These are phyloP conservation scores for Myrmophylax atrothorax DNA, from an alignment of 2,113 vertebrate species.

Conservation along the genomic window DNA sequence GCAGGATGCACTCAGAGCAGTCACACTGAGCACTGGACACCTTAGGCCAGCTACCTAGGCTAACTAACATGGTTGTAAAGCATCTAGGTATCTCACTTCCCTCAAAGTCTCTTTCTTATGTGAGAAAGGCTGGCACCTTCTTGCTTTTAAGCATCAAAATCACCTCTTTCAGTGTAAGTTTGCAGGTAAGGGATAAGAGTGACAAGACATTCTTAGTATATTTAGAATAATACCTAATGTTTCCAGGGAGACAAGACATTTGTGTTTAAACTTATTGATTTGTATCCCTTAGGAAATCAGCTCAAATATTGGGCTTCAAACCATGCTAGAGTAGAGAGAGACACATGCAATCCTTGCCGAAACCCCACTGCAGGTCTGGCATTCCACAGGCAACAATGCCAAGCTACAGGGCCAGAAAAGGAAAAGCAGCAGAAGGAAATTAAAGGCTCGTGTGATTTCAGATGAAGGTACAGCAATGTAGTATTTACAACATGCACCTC, in stretches of 20 bases:
- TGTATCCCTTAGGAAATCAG: background rate
- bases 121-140: background rate
- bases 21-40: background rate
- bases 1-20: accelerated
- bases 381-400: background rate
- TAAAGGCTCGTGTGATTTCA: background rate
- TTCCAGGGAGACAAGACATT: background rate
- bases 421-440: background rate
- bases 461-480: background rate
- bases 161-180: background rate
- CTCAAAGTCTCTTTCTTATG: background rate
- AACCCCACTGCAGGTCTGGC: background rate
- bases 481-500: accelerated
- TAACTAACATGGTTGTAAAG: background rate
- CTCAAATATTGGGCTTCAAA: background rate
- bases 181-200: background rate
- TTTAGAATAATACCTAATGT: background rate
- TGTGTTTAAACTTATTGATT: background rate
- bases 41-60: background rate
- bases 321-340: accelerated
- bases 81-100: background rate
- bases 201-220: background rate
- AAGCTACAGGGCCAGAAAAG: background rate
- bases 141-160: background rate
- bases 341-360: accelerated